Evolutionary conservation across 1,140 invertebrate genomes (phyloP).

Genomic region (Diorhabda elongata): DNA sequence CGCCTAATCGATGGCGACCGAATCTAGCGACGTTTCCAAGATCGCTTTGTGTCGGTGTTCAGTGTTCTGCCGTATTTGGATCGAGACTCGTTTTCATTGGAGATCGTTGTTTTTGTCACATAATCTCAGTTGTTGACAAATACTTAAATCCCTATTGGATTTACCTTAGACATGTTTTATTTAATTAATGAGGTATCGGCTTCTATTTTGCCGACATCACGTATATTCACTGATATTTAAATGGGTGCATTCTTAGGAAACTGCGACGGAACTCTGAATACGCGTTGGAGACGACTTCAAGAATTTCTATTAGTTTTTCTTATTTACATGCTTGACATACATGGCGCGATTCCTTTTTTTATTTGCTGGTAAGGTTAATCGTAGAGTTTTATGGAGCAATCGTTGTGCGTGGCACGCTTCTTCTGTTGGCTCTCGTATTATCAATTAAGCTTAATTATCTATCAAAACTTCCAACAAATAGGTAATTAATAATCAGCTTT

Average conservation of each 20-base stretch:
- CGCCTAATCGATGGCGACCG: too few relatives aligned
- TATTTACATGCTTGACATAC: slow-evolving; percentile 15
- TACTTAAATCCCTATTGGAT: slow-evolving; percentile 40
- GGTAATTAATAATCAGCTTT: too few relatives aligned
- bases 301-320: slow-evolving; percentile 13
- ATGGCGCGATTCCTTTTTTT: not conserved
- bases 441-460: too few relatives aligned
- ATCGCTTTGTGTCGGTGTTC: slow-evolving; percentile 29
- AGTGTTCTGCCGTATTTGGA: slow-evolving; percentile 38
- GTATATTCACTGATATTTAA: slow-evolving; percentile 42
- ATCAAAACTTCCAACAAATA: too few relatives aligned
- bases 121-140: slow-evolving; percentile 42
- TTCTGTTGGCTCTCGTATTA: not conserved
- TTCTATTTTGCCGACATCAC: slow-evolving; percentile 34
- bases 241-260: slow-evolving; percentile 26
- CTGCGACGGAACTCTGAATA: slow-evolving; percentile 18
- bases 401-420: not conserved
- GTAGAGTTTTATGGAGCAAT: slow-evolving; percentile 1
- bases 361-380: not conserved
- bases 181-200: slow-evolving; percentile 42
- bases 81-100: slow-evolving; percentile 33
- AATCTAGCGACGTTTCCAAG: not conserved
- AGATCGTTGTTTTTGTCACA: slow-evolving; percentile 41
- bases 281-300: slow-evolving; percentile 12
- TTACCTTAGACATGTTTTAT: slow-evolving; percentile 41